Percentiles rank a stretch among this genome's conserved stretches.
Evolutionary conservation across 2,888 invertebrate species (phyloP).

Genomic region (Orthosia cruda): DNA sequence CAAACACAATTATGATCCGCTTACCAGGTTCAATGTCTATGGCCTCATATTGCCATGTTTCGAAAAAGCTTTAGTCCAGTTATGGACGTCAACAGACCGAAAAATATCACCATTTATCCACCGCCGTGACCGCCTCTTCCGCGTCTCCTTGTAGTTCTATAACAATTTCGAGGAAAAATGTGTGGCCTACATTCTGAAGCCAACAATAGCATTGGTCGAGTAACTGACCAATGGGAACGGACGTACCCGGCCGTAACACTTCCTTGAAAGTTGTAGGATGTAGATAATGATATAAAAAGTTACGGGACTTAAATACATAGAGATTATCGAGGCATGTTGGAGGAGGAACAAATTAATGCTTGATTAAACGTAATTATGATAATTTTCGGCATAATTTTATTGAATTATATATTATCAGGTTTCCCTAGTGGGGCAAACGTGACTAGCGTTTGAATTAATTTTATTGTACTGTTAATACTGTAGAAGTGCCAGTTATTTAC

Average conservation of each 20-base stretch:
- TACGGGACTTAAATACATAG: background rate
- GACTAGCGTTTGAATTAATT: background rate
- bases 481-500: too few relatives aligned
- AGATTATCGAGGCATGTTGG: background rate
- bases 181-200: conserved; percentile 12
- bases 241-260: conserved; percentile 30
- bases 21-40: background rate
- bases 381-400: background rate
- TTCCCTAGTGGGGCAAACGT: background rate
- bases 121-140: conserved; percentile 51
- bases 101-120: conserved; percentile 20
- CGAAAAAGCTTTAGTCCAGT: conserved; percentile 1
- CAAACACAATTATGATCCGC: background rate
- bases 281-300: conserved; percentile 9
- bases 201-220: conserved; percentile 35
- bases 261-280: conserved; percentile 51
- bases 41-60: background rate
- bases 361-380: background rate
- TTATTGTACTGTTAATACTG: background rate
- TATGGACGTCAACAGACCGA: background rate
- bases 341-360: conserved; percentile 14
- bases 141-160: conserved; percentile 34
- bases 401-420: background rate
- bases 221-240: conserved; percentile 38
- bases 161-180: conserved; percentile 37